A percentile compares a stretch with the other conserved stretches of the same genome.
Conservation (phyloP, 2,113 vertebrate genomes). For the Indicator maculatus region DNA sequence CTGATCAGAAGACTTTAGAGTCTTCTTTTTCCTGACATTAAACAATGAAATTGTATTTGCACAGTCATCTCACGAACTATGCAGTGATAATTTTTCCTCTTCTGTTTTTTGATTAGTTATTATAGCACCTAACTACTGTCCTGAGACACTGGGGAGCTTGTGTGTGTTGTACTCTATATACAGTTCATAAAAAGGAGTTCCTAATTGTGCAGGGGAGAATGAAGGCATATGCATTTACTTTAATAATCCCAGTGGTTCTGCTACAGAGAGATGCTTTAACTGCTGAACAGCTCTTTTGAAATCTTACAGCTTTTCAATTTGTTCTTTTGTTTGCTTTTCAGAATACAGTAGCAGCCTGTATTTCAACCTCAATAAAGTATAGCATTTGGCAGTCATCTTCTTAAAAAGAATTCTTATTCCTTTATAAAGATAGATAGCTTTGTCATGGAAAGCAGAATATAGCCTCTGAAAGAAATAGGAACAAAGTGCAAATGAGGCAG, state of each 20-base stretch:
- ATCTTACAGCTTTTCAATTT: neutral
- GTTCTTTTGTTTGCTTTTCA: conserved; percentile 33
- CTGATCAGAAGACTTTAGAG: neutral
- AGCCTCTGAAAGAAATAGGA: conserved; percentile 36
- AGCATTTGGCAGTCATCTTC: conserved; percentile 17
- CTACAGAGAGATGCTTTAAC: neutral
- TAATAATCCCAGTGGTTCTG: neutral
- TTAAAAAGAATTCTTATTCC: conserved; percentile 42
- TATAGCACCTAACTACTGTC: neutral
- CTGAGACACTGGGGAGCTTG: neutral
- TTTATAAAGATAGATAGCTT: conserved; percentile 50
- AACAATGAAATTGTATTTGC: neutral
- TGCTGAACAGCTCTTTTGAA: neutral
- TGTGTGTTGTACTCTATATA: neutral
- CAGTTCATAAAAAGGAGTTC: neutral
- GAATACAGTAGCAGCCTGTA: neutral
- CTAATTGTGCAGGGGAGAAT: neutral
- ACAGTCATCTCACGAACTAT: neutral
- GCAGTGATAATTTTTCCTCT: neutral
- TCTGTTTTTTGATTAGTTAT: neutral
- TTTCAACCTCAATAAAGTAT: conserved; percentile 11
- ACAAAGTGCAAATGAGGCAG: conserved; percentile 60
- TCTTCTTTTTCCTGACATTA: neutral
- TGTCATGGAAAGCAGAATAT: conserved; percentile 15
- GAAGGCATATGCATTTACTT: conserved; percentile 14